A percentile compares a stretch with the other conserved stretches of the same genome.
Evolutionary conservation across 1,140 invertebrate genomes (phyloP).

Genomic region (Rhopalosiphum maidis): DNA sequence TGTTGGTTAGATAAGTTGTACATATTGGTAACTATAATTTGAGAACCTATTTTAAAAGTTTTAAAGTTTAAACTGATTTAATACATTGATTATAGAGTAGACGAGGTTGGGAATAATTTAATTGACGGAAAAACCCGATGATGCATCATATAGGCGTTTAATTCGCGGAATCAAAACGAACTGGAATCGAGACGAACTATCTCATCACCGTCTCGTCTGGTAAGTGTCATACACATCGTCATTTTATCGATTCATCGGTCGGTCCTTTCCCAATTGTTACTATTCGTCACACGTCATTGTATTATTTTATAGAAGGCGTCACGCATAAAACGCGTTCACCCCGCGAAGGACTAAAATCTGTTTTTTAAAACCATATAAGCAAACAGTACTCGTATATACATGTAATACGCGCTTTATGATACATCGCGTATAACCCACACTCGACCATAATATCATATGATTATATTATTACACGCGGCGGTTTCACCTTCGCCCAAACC

Average conservation of each 20-base stretch:
- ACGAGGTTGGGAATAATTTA: too few relatives aligned
- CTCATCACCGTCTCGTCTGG: neutral
- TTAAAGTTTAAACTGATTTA: too few relatives aligned
- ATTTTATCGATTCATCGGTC: neutral
- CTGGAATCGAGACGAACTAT: neutral
- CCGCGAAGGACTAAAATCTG: neutral
- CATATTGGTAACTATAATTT: neutral
- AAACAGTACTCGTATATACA: neutral
- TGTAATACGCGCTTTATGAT: too few relatives aligned
- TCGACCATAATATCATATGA: neutral
- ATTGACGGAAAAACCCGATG: neutral
- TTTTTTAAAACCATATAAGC: neutral
- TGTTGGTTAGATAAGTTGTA: too few relatives aligned
- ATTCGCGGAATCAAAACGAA: neutral
- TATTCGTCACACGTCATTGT: neutral
- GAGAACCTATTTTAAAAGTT: neutral
- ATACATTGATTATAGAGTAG: neutral
- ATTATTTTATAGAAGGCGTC: neutral
- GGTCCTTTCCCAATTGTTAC: neutral
- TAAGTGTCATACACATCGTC: neutral
- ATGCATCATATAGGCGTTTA: neutral
- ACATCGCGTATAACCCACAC: neutral
- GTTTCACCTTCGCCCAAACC: slow-evolving; percentile 18
- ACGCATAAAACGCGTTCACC: too few relatives aligned
- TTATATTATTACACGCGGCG: neutral